Evolutionary conservation across 2,113 vertebrate species (phyloP), one percentile per base, ranked within the genome.

Genomic region (Daboia siamensis): DNA sequence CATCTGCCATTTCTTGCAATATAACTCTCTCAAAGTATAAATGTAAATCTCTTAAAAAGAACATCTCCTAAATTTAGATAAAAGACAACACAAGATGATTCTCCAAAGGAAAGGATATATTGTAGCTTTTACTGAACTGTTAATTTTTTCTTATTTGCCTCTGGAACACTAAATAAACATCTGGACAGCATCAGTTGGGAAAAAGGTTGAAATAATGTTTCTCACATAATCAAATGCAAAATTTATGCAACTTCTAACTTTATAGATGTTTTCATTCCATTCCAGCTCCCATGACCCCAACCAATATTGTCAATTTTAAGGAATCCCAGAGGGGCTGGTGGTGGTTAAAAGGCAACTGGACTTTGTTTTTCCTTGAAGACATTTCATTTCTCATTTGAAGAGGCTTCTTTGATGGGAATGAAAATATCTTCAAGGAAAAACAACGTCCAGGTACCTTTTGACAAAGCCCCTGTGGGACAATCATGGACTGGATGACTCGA

Each of bases 31-130:
- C 10, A 39, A 39, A 39, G 69, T 86, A 51, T 91, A 86, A 48
- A 86, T 61, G n/a, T 91, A 61, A 24, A 21, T 61, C 56, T 87
- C 84, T 59, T 91, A 1, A 91, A 61, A 21, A 46, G 88, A 46
- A 12, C 69, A 90, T 29, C 74, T 95, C 93, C 89, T 55, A 85
- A 84, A 46, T 2, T 88, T 55, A 44, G 10, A 90, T 94, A 87
- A 69, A 2, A 17, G 80, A 92, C 29, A 48, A 90, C 39, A 52
- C 59, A 64, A 17, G 74, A 74, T n/a, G 39, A 13, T 54, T 74
- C 92, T 94, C 74, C 90, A 90, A 10, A 44, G 23, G 55, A 48
- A 13, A 39, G 6, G 90, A 91, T 89, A 74, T 10, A 29, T 12
- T 57, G n/a, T 57, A 69, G 54, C n/a, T 94, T 26, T 84, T 87